These are phyloP conservation scores for Megastigmus dorsalis DNA, from an alignment of 2,888 invertebrate species.

Conservation along the genomic window DNA sequence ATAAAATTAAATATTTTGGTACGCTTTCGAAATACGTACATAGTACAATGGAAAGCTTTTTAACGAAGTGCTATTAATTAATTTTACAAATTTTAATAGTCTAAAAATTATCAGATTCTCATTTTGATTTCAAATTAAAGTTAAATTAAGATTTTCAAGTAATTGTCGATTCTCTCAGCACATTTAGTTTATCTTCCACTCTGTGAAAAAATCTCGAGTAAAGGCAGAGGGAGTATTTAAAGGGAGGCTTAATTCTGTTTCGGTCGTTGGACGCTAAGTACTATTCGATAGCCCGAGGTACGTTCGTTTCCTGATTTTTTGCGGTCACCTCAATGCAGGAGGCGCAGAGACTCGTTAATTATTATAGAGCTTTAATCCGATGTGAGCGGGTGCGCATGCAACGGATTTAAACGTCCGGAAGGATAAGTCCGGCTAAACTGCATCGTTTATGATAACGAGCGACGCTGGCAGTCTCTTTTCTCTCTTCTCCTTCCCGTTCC, in stretches of 20 bases:
- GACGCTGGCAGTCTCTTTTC: not conserved
- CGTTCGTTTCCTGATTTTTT: slow-evolving; percentile 10
- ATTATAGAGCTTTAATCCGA: slow-evolving; percentile 39
- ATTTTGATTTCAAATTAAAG: no score
- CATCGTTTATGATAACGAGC: slow-evolving; percentile 42
- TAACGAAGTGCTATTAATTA: no score
- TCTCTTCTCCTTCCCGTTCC: not conserved
- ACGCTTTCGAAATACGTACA: no score
- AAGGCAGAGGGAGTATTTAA: not conserved
- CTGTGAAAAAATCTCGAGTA: no score
- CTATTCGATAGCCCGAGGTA: slow-evolving; percentile 15
- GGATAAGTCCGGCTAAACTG: slow-evolving; percentile 23
- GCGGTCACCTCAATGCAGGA: not conserved
- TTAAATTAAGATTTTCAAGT: no score
- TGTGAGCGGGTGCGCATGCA: not conserved
- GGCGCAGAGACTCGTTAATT: slow-evolving; percentile 28
- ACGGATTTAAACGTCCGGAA: slow-evolving; percentile 34
- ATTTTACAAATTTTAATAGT: no score
- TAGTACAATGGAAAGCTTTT: no score
- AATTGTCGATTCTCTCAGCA: no score
- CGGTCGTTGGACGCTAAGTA: slow-evolving; percentile 4
- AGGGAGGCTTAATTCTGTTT: slow-evolving; percentile 10
- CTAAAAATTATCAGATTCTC: no score
- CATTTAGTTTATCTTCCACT: no score
- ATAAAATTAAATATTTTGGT: no score